phyloP scores from a whole-genome alignment of 1,140 invertebrate species.

The Aporrectodea caliginosa region DNA sequence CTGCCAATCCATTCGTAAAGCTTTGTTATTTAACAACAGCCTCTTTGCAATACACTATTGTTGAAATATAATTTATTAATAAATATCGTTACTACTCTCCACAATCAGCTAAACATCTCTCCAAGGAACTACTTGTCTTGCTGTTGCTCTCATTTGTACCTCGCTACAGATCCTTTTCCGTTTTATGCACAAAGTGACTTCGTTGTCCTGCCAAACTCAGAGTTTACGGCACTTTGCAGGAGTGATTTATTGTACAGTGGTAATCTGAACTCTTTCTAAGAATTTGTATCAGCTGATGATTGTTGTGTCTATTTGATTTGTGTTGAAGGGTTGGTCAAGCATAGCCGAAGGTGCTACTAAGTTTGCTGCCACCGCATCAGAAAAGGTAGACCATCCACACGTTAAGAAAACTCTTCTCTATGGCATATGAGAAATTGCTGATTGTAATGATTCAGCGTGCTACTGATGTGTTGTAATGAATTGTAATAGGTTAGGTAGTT shows the following conservation, averaged over 20 bases:
- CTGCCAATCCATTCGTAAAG: too few species aligned
- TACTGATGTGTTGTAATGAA: neutral
- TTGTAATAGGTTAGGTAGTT: neutral
- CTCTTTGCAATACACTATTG: too few species aligned
- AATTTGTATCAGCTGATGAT: neutral
- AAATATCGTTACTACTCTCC: too few species aligned
- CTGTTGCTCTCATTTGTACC: neutral
- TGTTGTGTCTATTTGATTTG: neutral
- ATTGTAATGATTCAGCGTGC: neutral
- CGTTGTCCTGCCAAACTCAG: neutral
- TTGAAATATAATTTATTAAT: too few species aligned
- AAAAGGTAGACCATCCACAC: conserved; percentile 12
- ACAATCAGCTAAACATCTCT: too few species aligned
- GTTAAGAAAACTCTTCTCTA: too few species aligned
- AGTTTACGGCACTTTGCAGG: neutral
- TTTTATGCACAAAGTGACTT: neutral
- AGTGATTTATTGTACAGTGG: too few species aligned
- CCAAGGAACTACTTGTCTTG: neutral
- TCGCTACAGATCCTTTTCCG: neutral
- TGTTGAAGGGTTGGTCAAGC: conserved; percentile 11
- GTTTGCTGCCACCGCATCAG: neutral
- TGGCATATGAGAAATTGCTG: too few species aligned
- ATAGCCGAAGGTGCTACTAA: conserved; percentile 14
- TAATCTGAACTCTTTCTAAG: too few species aligned
- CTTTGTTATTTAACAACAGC: too few species aligned